Evolutionary conservation across 2,113 vertebrate genomes (phyloP).

Genomic region (Rhinichthys klamathensis): DNA sequence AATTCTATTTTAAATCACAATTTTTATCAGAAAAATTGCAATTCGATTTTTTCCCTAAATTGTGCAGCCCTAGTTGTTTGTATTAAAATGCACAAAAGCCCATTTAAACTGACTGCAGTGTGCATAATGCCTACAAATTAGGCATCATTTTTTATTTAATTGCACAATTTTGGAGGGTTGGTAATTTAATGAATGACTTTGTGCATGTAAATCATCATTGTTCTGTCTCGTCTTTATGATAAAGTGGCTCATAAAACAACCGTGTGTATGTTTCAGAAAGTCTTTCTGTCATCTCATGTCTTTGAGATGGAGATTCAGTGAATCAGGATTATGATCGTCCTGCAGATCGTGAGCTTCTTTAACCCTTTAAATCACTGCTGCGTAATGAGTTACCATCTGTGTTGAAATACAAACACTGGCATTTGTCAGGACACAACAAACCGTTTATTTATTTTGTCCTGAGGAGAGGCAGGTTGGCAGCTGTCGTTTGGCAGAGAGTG

Average conservation of each 20-base stretch:
- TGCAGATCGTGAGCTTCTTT: neutral
- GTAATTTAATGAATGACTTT: neutral
- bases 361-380: neutral
- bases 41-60: neutral
- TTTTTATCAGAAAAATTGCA: neutral
- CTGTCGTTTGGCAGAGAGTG: conserved; percentile 27
- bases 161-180: neutral
- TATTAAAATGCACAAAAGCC: neutral
- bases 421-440: neutral
- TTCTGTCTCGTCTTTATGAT: neutral
- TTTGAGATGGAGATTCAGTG: neutral
- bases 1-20: neutral
- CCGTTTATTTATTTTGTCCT: conserved; percentile 20
- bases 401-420: neutral
- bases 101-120: neutral
- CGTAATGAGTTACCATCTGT: neutral
- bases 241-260: neutral
- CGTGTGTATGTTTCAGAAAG: neutral
- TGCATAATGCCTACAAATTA: neutral
- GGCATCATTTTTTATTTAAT: neutral
- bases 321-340: neutral
- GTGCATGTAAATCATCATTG: neutral
- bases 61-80: neutral
- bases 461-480: conserved; percentile 19
- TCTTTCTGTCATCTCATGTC: neutral